These are phyloP conservation scores for Acyrthosiphon pisum DNA, from an alignment of 1,140 invertebrate species.

Conservation along the genomic window DNA sequence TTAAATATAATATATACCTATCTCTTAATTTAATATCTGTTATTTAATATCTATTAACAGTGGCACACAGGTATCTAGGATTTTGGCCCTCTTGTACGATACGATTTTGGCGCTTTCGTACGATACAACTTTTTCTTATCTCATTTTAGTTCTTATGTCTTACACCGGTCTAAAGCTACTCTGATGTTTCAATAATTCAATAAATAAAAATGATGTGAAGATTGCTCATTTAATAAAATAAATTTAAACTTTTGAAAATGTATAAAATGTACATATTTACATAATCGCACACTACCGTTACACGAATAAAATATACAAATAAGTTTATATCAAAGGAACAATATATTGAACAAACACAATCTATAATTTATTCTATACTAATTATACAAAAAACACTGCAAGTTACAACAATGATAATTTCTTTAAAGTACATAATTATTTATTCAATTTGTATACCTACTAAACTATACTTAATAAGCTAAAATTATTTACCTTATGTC, in stretches of 20 bases:
- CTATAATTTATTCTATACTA: neutral
- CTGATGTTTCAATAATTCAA: neutral
- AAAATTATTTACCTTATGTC: slow-evolving; percentile 75
- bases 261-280: neutral
- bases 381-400: neutral
- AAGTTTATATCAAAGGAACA: neutral
- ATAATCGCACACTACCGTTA: neutral
- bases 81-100: too few relatives aligned
- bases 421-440: neutral
- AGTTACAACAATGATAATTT: neutral
- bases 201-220: neutral
- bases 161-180: neutral
- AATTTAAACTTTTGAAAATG: neutral
- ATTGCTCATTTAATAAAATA: neutral
- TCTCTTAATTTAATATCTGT: too few relatives aligned
- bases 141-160: too few relatives aligned
- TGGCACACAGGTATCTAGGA: too few relatives aligned
- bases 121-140: too few relatives aligned
- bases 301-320: neutral
- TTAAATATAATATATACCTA: too few relatives aligned
- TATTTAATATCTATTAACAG: too few relatives aligned
- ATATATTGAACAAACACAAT: neutral
- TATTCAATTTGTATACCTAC: neutral
- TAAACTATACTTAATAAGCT: neutral
- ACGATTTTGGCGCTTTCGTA: too few relatives aligned